Evolutionary conservation across 2,888 invertebrate genomes (phyloP).

Genomic region (Himalopsyche anomala): DNA sequence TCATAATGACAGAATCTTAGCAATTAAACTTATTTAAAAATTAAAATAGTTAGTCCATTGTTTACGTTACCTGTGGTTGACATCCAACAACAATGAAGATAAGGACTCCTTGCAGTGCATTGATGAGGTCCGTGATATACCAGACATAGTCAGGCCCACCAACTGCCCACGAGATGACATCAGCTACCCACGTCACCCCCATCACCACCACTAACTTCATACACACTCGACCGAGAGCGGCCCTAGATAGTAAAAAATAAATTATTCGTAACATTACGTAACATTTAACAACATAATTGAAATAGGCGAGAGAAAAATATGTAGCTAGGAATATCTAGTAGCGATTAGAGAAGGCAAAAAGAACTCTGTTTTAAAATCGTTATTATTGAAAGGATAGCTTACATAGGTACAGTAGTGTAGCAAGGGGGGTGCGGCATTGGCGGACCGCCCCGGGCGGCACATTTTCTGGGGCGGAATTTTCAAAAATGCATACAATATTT

Average conservation of each 20-base stretch:
- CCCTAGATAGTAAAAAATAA: slow-evolving; percentile 74
- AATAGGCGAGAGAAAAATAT: background rate
- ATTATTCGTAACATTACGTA: background rate
- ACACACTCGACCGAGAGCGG: slow-evolving; percentile 89
- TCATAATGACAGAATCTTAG: too few relatives aligned
- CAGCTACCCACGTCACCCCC: slow-evolving; percentile 88
- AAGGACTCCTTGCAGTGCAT: slow-evolving; percentile 91
- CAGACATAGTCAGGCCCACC: slow-evolving; percentile 89
- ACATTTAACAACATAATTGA: background rate
- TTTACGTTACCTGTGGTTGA: slow-evolving; percentile 84
- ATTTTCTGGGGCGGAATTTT: too few relatives aligned
- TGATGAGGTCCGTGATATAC: slow-evolving; percentile 90
- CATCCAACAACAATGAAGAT: slow-evolving; percentile 93
- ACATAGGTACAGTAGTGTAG: too few relatives aligned
- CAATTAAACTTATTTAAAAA: background rate
- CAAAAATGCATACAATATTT: too few relatives aligned
- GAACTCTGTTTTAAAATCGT: too few relatives aligned
- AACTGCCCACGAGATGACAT: slow-evolving; percentile 89
- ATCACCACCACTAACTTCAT: slow-evolving; percentile 90
- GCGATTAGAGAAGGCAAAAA: too few relatives aligned
- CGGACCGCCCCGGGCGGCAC: too few relatives aligned
- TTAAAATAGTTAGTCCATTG: background rate
- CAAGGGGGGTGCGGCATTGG: too few relatives aligned
- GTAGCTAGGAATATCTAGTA: too few relatives aligned
- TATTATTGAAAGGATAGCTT: too few relatives aligned